Conservation (phyloP, 2,888 invertebrate genomes). For the Drosophila borborema region DNA sequence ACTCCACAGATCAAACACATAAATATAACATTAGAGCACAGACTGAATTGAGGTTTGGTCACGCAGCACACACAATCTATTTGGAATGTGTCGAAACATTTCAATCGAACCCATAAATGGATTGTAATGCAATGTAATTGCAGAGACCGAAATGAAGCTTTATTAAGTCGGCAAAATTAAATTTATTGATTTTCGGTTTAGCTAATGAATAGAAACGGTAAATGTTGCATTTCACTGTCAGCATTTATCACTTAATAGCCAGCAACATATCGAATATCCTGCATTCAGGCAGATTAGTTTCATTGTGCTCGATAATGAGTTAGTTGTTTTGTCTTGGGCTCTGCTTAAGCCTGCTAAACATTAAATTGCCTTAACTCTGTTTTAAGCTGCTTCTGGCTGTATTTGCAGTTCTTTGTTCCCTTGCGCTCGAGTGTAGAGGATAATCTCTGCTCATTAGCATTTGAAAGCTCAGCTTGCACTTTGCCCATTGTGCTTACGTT, state of each 20-base stretch:
- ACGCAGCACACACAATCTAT: background rate
- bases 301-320: background rate
- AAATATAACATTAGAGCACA: background rate
- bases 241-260: background rate
- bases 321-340: too few species aligned
- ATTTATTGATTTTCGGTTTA: background rate
- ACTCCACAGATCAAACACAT: background rate
- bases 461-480: conserved; percentile 35
- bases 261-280: background rate
- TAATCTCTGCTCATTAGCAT: conserved; percentile 50
- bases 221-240: background rate
- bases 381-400: background rate
- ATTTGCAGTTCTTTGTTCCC: background rate
- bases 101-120: conserved; percentile 1
- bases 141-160: background rate
- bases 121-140: conserved; percentile 1
- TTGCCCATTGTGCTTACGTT: conserved; percentile 22
- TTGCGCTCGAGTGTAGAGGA: conserved; percentile 18
- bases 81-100: background rate
- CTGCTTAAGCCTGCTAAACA: too few species aligned
- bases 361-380: conserved; percentile 1
- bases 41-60: background rate
- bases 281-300: background rate
- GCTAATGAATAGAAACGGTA: background rate
- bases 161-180: conserved; percentile 2